These are phyloP conservation scores for Chaenocephalus aceratus DNA, from an alignment of 2,113 vertebrate genomes.

Conservation along the genomic window DNA sequence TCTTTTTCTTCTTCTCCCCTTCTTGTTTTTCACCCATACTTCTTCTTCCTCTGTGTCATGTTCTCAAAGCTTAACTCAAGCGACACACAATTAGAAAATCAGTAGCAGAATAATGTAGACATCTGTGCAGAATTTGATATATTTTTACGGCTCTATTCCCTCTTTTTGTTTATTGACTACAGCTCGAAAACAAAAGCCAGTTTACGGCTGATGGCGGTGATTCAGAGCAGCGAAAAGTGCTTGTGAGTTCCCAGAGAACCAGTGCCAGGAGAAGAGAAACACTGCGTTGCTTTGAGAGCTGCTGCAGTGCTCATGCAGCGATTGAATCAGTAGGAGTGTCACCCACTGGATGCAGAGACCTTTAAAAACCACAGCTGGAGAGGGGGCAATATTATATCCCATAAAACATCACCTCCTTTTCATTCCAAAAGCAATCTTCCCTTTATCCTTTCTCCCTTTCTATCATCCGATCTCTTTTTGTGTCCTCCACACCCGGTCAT, in stretches of 20 bases:
- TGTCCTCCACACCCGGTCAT: not conserved
- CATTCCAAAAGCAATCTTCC: constrained; percentile 10
- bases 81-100: not conserved
- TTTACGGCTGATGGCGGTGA: constrained; percentile 1
- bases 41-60: constrained; percentile 11
- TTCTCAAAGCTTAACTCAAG: constrained; percentile 1
- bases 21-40: not conserved
- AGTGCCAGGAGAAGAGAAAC: constrained; percentile 20
- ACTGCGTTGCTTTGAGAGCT: constrained; percentile 36
- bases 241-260: not conserved
- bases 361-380: constrained; percentile 12
- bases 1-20: too few species aligned
- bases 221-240: constrained; percentile 6
- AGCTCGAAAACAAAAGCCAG: not conserved
- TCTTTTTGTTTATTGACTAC: not conserved
- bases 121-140: not conserved
- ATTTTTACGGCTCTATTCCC: not conserved
- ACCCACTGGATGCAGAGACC: constrained; percentile 23
- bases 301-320: constrained; percentile 39
- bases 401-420: not conserved
- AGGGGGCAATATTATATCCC: constrained; percentile 13
- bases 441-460: not conserved
- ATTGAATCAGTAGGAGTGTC: constrained; percentile 21
- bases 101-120: not conserved
- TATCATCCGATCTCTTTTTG: not conserved